Evolutionary conservation across 1,140 invertebrate species (phyloP).

Genomic region (Triops cancriformis): DNA sequence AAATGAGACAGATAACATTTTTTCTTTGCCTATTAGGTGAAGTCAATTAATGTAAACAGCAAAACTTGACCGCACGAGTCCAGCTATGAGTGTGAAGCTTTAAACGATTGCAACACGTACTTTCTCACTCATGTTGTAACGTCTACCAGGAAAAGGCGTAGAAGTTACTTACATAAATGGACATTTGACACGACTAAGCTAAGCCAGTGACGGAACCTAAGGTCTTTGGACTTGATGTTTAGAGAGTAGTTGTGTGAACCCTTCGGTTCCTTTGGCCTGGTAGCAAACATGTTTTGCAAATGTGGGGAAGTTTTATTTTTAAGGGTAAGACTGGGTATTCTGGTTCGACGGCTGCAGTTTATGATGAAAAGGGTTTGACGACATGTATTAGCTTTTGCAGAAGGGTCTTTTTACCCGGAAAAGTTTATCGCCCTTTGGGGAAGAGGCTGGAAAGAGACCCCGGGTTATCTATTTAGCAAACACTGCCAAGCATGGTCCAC

Average conservation of each 20-base stretch:
- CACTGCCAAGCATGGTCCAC: background rate
- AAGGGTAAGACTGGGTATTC: background rate
- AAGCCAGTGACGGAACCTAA: background rate
- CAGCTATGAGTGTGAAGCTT: too few relatives aligned
- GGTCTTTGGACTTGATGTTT: background rate
- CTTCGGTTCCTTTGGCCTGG: background rate
- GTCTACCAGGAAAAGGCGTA: too few relatives aligned
- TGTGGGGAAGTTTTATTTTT: background rate
- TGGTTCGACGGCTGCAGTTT: background rate
- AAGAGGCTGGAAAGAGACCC: background rate
- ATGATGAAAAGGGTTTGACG: background rate
- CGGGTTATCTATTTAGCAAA: conserved; percentile 1
- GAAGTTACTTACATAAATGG: too few relatives aligned
- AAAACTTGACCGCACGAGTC: too few relatives aligned
- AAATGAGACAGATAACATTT: background rate
- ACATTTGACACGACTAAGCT: too few relatives aligned
- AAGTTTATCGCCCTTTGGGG: background rate
- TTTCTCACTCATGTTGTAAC: too few relatives aligned
- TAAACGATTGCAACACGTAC: too few relatives aligned
- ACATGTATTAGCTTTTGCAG: background rate
- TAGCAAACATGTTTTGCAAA: conserved; percentile 9
- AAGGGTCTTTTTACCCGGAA: background rate
- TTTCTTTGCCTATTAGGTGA: too few relatives aligned
- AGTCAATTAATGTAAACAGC: too few relatives aligned
- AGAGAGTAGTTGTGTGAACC: background rate